Evolutionary conservation across 2,888 invertebrate species (phyloP).

Genomic region (Phragmatobia fuliginosa): DNA sequence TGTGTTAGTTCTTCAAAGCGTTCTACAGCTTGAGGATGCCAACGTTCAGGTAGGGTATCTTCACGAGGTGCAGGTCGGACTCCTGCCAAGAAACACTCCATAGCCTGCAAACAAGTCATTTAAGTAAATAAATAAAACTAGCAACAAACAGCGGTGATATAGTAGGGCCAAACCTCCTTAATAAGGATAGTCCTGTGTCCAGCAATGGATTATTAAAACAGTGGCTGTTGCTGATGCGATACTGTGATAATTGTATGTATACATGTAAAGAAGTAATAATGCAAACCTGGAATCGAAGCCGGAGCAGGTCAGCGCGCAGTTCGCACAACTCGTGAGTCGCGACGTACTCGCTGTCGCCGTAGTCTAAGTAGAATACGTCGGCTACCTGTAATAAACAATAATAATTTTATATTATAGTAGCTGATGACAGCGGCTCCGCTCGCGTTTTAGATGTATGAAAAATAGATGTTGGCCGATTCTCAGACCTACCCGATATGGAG

Average conservation of each 20-base stretch:
- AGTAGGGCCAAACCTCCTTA: too few species aligned
- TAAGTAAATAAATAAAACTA: too few species aligned
- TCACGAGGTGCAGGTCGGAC: conserved; percentile 85
- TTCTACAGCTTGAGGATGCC: conserved; percentile 88
- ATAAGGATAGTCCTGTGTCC: too few species aligned
- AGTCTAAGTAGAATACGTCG: conserved; percentile 94
- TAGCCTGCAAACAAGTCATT: conserved; percentile 87
- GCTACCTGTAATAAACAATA: conserved; percentile 74
- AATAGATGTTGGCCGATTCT: too few species aligned
- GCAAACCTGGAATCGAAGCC: conserved; percentile 88
- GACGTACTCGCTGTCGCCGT: conserved; percentile 93
- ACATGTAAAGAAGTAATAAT: background rate
- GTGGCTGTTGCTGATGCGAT: too few species aligned
- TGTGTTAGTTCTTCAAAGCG: conserved; percentile 90
- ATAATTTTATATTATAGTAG: background rate
- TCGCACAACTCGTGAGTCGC: conserved; percentile 89
- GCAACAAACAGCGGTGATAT: too few species aligned
- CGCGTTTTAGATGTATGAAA: too few species aligned
- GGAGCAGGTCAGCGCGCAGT: conserved; percentile 91
- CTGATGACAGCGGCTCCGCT: too few species aligned
- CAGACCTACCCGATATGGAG: too few species aligned
- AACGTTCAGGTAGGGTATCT: conserved; percentile 72
- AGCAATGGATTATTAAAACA: too few species aligned
- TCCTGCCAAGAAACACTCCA: conserved; percentile 94
- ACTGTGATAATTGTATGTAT: background rate